These are phyloP conservation scores for Aphelinus certus DNA, from an alignment of 1,140 invertebrate species.

Conservation along the genomic window DNA sequence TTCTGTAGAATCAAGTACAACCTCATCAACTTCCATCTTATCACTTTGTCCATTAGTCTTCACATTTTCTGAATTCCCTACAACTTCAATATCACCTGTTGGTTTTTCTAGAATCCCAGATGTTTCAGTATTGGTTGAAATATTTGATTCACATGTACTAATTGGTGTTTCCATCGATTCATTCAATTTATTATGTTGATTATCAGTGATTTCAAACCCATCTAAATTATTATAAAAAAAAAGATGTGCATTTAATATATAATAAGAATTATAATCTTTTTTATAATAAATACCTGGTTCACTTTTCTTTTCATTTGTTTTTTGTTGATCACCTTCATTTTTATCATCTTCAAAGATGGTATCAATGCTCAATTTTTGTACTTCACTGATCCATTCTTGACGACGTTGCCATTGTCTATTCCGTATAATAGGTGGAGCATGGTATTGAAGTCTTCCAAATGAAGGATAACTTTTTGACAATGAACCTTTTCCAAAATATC, in stretches of 20 bases:
- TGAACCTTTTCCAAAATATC: conserved; percentile 79
- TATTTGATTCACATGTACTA: conserved; percentile 14
- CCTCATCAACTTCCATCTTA: conserved; percentile 49
- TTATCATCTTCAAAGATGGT: conserved; percentile 53
- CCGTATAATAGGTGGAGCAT: conserved; percentile 63
- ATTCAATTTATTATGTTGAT: conserved; percentile 8
- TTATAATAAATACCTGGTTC: too few species aligned
- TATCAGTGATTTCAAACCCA: conserved; percentile 9
- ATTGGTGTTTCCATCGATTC: conserved; percentile 4
- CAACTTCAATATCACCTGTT: conserved; percentile 35
- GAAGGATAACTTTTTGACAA: conserved; percentile 70
- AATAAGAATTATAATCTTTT: neutral
- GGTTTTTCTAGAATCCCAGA: conserved; percentile 1
- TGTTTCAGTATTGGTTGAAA: neutral
- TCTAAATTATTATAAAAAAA: conserved; percentile 9
- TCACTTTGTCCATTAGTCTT: conserved; percentile 29
- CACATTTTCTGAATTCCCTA: neutral
- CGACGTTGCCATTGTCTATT: conserved; percentile 69
- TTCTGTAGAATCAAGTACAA: conserved; percentile 55
- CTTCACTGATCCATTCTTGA: conserved; percentile 68
- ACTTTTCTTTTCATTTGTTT: neutral
- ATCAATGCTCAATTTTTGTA: conserved; percentile 55
- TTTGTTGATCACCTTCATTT: conserved; percentile 21
- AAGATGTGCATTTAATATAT: neutral
- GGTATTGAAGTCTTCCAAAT: conserved; percentile 58